Evolutionary conservation across 1,140 invertebrate species (phyloP).

Genomic region (Brachionus asplanchnoidis): DNA sequence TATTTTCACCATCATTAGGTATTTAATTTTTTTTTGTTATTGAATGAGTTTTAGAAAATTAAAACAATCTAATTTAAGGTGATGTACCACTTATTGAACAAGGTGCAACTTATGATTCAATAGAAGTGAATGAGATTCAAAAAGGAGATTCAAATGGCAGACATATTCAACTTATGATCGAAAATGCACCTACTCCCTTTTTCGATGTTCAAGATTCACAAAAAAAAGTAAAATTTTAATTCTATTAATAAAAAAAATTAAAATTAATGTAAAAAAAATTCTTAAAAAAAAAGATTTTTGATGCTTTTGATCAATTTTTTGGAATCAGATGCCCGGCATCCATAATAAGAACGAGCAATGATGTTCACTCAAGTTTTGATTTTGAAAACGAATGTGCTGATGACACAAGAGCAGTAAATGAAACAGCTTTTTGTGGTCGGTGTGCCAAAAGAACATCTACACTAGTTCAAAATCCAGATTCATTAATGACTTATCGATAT

Average conservation of each 20-base stretch:
- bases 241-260: background rate
- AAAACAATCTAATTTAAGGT: background rate
- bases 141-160: background rate
- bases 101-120: background rate
- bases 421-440: slow-evolving; percentile 40
- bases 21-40: background rate
- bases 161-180: background rate
- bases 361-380: background rate
- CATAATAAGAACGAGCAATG: background rate
- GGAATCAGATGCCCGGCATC: slow-evolving; percentile 21
- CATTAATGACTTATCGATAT: background rate
- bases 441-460: slow-evolving; percentile 12
- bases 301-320: background rate
- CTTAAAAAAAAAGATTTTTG: background rate
- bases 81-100: slow-evolving; percentile 1
- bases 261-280: background rate
- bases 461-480: background rate
- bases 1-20: background rate
- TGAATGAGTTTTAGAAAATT: no score
- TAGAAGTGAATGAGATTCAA: background rate
- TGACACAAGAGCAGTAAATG: background rate
- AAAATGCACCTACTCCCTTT: background rate
- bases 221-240: background rate
- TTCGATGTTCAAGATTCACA: background rate
- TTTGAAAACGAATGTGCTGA: slow-evolving; percentile 12